Conservation (phyloP, 2,888 invertebrate genomes). For the Nymphalis c-album region DNA sequence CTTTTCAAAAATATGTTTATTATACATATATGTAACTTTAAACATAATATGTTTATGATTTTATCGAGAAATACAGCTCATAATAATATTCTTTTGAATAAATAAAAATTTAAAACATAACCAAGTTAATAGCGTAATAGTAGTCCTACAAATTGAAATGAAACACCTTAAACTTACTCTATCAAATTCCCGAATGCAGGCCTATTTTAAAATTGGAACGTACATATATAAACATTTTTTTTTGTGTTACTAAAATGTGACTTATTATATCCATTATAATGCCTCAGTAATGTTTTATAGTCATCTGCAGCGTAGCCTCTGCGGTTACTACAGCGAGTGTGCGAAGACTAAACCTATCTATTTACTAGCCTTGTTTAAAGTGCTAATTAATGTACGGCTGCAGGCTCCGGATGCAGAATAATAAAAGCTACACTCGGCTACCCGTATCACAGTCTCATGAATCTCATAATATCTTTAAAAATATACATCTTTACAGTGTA, state of each 20-base stretch:
- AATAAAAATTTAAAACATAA: too few species aligned
- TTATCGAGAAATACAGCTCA: too few species aligned
- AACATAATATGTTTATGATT: too few species aligned
- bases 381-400: constrained; percentile 39
- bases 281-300: constrained; percentile 31
- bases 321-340: constrained; percentile 29
- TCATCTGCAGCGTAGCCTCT: constrained; percentile 26
- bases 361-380: constrained; percentile 36
- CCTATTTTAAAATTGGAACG: too few species aligned
- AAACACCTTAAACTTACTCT: too few species aligned
- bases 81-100: too few species aligned
- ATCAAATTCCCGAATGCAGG: too few species aligned
- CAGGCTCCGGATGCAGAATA: constrained; percentile 20
- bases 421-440: constrained; percentile 5
- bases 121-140: too few species aligned
- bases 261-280: constrained; percentile 29
- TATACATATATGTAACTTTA: too few species aligned
- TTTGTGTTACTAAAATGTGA: not conserved
- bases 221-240: too few species aligned
- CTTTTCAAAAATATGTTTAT: too few species aligned
- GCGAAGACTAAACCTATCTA: constrained; percentile 38
- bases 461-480: not conserved
- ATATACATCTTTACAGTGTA: not conserved
- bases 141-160: too few species aligned
- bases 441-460: not conserved